These are phyloP conservation scores for Patella ulyssiponensis DNA, from an alignment of 2,888 invertebrate species.

Conservation along the genomic window DNA sequence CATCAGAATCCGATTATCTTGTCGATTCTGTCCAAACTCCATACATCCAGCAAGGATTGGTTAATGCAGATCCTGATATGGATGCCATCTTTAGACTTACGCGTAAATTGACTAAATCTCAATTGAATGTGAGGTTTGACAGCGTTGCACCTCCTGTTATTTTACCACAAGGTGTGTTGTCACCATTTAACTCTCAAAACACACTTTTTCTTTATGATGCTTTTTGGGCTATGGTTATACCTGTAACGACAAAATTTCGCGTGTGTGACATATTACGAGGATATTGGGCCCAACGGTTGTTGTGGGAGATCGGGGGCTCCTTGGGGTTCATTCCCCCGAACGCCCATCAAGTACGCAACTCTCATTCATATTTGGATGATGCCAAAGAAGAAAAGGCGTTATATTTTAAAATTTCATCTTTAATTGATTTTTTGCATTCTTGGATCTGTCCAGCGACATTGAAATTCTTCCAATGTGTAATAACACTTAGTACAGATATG, in stretches of 20 bases:
- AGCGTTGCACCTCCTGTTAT: slow-evolving; percentile 47
- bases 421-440: slow-evolving; percentile 37
- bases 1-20: slow-evolving; percentile 23
- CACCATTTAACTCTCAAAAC: slow-evolving; percentile 61
- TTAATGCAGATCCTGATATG: slow-evolving; percentile 61
- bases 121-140: slow-evolving; percentile 50
- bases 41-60: slow-evolving; percentile 57
- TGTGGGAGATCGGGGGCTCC: slow-evolving; percentile 48
- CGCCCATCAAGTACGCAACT: slow-evolving; percentile 44
- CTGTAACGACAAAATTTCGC: slow-evolving; percentile 47
- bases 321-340: slow-evolving; percentile 51
- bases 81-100: slow-evolving; percentile 60
- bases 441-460: slow-evolving; percentile 45
- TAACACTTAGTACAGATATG: slow-evolving; percentile 36
- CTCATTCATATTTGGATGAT: slow-evolving; percentile 48
- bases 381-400: slow-evolving; percentile 48
- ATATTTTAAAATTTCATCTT: slow-evolving; percentile 40
- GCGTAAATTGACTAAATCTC: slow-evolving; percentile 31
- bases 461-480: slow-evolving; percentile 41
- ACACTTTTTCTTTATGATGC: slow-evolving; percentile 53
- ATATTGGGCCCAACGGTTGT: slow-evolving; percentile 55
- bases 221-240: slow-evolving; percentile 57
- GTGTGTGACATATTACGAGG: slow-evolving; percentile 59
- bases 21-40: slow-evolving; percentile 38
- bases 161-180: slow-evolving; percentile 47